A percentile compares a stretch with the other conserved stretches of the same genome.
phyloP scores from a whole-genome alignment of 2,113 vertebrate genomes.

The Dunckerocampus dactyliophorus region DNA sequence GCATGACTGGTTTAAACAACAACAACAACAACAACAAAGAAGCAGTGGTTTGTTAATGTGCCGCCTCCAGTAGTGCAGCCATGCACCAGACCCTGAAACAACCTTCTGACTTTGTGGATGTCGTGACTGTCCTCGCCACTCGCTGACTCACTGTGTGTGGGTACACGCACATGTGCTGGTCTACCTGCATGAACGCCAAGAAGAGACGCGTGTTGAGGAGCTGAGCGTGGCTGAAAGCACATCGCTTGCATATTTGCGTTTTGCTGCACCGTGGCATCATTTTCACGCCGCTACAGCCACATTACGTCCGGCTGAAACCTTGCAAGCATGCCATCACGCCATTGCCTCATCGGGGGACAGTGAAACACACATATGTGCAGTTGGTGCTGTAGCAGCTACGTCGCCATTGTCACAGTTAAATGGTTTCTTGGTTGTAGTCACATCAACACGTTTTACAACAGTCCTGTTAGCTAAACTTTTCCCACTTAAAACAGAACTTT shows the following conservation, averaged over 20 bases:
- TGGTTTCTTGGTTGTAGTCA: constrained; percentile 29
- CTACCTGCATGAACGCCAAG: not conserved
- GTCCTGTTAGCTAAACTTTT: not conserved
- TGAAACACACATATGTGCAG: not conserved
- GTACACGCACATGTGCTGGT: not conserved
- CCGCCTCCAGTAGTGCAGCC: constrained; percentile 45
- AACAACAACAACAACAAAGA: constrained; percentile 32
- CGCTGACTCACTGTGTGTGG: constrained; percentile 39
- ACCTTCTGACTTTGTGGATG: constrained; percentile 36
- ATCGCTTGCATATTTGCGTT: constrained; percentile 9
- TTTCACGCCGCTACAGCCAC: constrained; percentile 46
- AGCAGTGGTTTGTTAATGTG: constrained; percentile 46
- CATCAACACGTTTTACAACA: constrained; percentile 20
- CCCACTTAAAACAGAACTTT: not conserved
- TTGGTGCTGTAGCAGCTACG: not conserved
- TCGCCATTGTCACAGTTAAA: constrained; percentile 20
- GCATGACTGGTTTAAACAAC: constrained; percentile 24
- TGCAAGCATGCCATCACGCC: constrained; percentile 38
- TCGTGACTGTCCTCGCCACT: constrained; percentile 27
- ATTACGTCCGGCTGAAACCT: constrained; percentile 46
- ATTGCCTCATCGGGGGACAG: constrained; percentile 15
- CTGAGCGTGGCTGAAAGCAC: not conserved
- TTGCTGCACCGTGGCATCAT: constrained; percentile 13
- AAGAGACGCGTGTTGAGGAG: constrained; percentile 7
- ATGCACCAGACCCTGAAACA: constrained; percentile 49